Evolutionary conservation across 92 coral and sea anemone species (phyloP), one percentile per base, ranked within the genome.

Genomic region (Heteractis magnifica): DNA sequence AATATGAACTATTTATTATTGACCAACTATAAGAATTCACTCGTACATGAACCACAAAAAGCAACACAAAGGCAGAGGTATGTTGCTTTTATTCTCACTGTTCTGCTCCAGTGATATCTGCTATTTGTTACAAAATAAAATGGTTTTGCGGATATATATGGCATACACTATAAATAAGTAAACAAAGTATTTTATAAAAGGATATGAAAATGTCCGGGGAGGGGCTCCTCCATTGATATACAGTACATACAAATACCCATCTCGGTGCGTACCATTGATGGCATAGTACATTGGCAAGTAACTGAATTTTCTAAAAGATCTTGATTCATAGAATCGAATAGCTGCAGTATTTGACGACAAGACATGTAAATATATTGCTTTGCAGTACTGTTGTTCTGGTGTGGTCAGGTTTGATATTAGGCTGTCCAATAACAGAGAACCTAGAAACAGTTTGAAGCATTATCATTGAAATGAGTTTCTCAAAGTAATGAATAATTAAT

Each of bases 201-300:
- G 99, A 97, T 97, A 97, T 91, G 88, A 81, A 77, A 97, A 83
- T 19, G 99, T 97, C 99, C 99, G 94, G 1, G 99, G 99, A 26
- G 99, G 99, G 80, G 94, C 93, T 6, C 98, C 99, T 52, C 99
- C 99, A 89, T 97, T 97, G 77, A 97, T 91, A 52, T 97, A 97
- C 76, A 97, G 82, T 26, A 94, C 98, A 89, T 94, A 97, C 10
- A 94, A 86, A 82, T 86, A 94, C 6, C 99, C 99, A 88, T 97
- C 98, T 49, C 90, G 85, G 65, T 97, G 98, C 15, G 79, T 75
- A 16, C 99, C 99, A 87, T 92, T 90, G 60, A 97, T 97, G 26
- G 99, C 91, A 76, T 97, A 97, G 88, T 97, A 97, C 92, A 93
- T 77, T 1, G 99, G 99, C 77, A 97, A 88, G 90, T 84, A 94